A percentile compares a stretch with the other conserved stretches of the same genome.
Evolutionary conservation across 2,797 vertebrate species (phyloP).

Genomic region (Molossus alvarezi): DNA sequence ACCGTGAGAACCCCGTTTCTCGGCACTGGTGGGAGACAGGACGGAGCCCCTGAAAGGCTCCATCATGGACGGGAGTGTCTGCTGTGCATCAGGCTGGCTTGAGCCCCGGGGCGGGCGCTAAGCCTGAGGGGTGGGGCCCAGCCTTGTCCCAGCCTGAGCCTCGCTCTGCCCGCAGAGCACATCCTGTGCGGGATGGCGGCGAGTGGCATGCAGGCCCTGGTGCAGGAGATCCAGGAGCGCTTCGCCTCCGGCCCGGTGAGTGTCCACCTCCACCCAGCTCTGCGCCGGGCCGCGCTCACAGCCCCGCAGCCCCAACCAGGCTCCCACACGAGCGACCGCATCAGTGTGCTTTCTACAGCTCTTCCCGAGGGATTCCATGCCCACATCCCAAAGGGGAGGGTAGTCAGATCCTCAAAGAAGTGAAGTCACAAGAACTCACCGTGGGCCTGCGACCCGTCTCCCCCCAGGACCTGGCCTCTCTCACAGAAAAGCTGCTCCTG

Average conservation of each 20-base stretch:
- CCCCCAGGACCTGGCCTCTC: constrained; percentile 87
- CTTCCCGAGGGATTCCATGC: background rate
- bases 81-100: rapidly evolving
- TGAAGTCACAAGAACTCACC: too few relatives aligned
- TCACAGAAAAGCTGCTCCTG: constrained; percentile 76
- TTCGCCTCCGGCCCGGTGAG: constrained; percentile 89
- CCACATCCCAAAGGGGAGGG: rapidly evolving
- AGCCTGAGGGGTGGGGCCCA: background rate
- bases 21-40: rapidly evolving
- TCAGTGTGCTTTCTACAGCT: too few relatives aligned
- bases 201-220: constrained; percentile 78
- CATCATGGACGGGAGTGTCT: background rate
- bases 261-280: background rate
- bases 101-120: rapidly evolving
- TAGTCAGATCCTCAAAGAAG: too few relatives aligned
- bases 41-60: background rate
- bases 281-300: too few relatives aligned
- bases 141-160: background rate
- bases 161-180: constrained; percentile 84
- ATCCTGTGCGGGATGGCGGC: constrained; percentile 83
- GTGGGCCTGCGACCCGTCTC: background rate
- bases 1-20: constrained; percentile 81
- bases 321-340: too few relatives aligned
- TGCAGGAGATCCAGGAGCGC: constrained; percentile 85
- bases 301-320: too few relatives aligned